Evolutionary conservation across 2,113 vertebrate species (phyloP).

Genomic region (Chaenogobius annularis): DNA sequence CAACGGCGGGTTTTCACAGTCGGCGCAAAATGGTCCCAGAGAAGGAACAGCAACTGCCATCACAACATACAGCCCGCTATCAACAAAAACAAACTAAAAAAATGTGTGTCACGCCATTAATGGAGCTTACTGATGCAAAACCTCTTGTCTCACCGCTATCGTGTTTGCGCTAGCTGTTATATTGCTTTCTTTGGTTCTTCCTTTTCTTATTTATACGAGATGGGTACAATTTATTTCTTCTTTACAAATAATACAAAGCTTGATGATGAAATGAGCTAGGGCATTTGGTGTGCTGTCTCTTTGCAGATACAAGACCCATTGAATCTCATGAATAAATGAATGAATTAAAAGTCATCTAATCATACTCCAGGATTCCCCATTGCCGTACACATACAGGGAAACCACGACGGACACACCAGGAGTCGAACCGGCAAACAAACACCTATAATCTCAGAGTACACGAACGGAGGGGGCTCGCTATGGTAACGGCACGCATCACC

Average conservation of each 20-base stretch:
- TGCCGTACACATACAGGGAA: slow-evolving; percentile 10
- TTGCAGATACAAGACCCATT: slow-evolving; percentile 67
- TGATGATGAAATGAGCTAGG: slow-evolving; percentile 71
- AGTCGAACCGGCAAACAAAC: slow-evolving; percentile 68
- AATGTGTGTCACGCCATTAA: slow-evolving; percentile 66
- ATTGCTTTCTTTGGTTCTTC: slow-evolving; percentile 61
- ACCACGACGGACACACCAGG: slow-evolving; percentile 17
- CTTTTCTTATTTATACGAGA: slow-evolving; percentile 60
- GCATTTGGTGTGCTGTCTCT: slow-evolving; percentile 65
- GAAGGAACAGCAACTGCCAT: slow-evolving; percentile 63
- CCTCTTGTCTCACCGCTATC: slow-evolving; percentile 53
- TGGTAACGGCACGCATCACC: slow-evolving; percentile 66
- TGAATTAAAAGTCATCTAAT: slow-evolving; percentile 78
- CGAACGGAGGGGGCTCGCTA: slow-evolving; percentile 50
- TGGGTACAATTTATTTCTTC: slow-evolving; percentile 67
- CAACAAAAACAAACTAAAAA: slow-evolving; percentile 67
- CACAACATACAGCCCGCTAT: slow-evolving; percentile 52
- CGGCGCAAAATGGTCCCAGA: slow-evolving; percentile 42
- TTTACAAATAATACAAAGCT: slow-evolving; percentile 73
- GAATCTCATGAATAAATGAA: slow-evolving; percentile 79
- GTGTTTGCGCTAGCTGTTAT: slow-evolving; percentile 57
- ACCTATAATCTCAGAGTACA: slow-evolving; percentile 59
- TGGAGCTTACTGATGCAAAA: slow-evolving; percentile 61
- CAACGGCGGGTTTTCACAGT: slow-evolving; percentile 39
- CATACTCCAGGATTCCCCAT: slow-evolving; percentile 68